phyloP scores from a whole-genome alignment of 2,797 vertebrate species.

The Chromis chromis region DNA sequence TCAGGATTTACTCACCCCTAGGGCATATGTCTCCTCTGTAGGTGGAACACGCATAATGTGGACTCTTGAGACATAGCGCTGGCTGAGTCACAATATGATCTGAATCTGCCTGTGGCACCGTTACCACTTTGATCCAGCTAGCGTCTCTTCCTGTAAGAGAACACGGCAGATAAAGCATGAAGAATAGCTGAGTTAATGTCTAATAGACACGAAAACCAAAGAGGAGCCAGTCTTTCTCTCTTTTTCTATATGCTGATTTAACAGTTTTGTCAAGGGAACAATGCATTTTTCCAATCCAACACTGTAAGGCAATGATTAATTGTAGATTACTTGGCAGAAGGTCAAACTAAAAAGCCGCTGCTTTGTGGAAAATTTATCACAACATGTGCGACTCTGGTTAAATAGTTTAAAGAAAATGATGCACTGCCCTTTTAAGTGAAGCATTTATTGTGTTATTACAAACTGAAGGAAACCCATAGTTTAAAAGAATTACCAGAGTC shows the following conservation, averaged over 20 bases:
- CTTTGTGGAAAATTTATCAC: constrained; percentile 46
- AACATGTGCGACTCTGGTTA: constrained; percentile 15
- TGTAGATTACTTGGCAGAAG: constrained; percentile 26
- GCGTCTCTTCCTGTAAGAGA: constrained; percentile 58
- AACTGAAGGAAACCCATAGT: constrained; percentile 28
- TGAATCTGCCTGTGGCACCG: constrained; percentile 50
- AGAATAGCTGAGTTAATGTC: constrained; percentile 32
- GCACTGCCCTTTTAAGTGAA: constrained; percentile 23
- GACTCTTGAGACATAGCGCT: constrained; percentile 48
- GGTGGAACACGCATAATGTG: constrained; percentile 68
- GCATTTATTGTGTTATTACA: constrained; percentile 42
- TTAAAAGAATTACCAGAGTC: constrained; percentile 61
- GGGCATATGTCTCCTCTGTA: constrained; percentile 86
- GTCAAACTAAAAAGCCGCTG: constrained; percentile 38
- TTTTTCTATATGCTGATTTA: constrained; percentile 32
- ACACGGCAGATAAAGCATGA: constrained; percentile 49
- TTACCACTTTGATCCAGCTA: constrained; percentile 53
- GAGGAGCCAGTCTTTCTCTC: constrained; percentile 4
- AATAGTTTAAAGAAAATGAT: constrained; percentile 42
- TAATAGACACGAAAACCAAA: constrained; percentile 31
- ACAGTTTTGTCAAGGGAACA: constrained; percentile 22
- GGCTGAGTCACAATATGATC: constrained; percentile 55
- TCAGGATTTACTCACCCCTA: constrained; percentile 74
- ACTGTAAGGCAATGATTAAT: constrained; percentile 35
- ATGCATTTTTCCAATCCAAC: constrained; percentile 11